Evolutionary conservation across 2,113 vertebrate species (phyloP).

Genomic region (Dryoscopus gambensis): DNA sequence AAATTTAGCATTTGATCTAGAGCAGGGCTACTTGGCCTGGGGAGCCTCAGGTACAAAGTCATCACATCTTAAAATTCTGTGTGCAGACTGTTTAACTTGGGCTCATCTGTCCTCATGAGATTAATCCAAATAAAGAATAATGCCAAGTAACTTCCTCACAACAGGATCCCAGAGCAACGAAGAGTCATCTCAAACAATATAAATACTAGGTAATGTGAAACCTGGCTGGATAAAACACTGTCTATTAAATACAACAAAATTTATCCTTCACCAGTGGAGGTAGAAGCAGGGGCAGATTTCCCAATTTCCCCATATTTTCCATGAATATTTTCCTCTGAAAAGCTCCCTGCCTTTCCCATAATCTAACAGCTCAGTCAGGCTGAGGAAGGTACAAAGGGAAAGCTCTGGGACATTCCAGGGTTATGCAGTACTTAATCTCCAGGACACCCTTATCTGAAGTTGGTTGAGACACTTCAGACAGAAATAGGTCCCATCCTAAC

Average conservation of each 20-base stretch:
- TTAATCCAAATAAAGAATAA: background rate
- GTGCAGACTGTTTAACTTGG: background rate
- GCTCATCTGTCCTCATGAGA: background rate
- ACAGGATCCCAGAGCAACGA: background rate
- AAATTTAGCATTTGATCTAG: background rate
- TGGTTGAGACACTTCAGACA: background rate
- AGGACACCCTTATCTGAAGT: background rate
- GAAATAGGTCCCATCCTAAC: background rate
- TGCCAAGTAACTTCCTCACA: background rate
- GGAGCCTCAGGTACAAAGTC: background rate
- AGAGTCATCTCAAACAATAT: background rate
- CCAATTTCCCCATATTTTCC: background rate
- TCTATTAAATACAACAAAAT: background rate
- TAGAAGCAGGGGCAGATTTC: background rate
- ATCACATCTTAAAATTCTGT: background rate
- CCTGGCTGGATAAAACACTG: background rate
- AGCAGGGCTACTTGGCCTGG: background rate
- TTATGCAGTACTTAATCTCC: background rate
- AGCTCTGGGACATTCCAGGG: background rate
- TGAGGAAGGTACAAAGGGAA: background rate
- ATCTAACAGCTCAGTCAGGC: background rate
- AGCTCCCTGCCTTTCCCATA: background rate
- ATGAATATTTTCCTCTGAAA: background rate
- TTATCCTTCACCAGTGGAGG: background rate
- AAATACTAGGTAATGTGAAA: background rate